Base-by-base conservation (phyloP, 2,888 invertebrate genomes). In the Drosophila bunnanda region DNA sequence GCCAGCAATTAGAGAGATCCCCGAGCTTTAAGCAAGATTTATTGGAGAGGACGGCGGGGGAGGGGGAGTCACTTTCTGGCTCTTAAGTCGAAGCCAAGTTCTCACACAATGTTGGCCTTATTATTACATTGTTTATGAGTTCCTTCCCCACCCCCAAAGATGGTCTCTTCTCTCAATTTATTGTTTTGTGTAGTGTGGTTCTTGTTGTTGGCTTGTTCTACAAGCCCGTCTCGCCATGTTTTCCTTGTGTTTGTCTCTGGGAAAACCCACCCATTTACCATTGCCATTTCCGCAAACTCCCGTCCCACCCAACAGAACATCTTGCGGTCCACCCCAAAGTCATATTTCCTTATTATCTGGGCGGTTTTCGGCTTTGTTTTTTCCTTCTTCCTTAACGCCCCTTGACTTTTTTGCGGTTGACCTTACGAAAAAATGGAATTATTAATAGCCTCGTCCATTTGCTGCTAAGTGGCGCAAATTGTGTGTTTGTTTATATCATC, bases 401-500 rank as follows among this genome's bases (percentile, higher is more conserved):
- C 44, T 48, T 67, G 54, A 46, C 68, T 80, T 80, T 82, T 78
- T 87, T 80, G 88, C 43, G 88, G 88, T 68, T 73, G 79, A 70
- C 80, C 82, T 77, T 64, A 71, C 73, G 65, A 71, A 60, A 69
- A 67, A 70, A 75, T 53, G 77, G 78, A 79, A 86, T 88, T 86
- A 86, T 86, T 86, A 86, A 86, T 86, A 82, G 85, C 86, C 86
- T 78, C 77, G 80, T 88, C 89, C 89, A 86, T 86, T 86, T 89
- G 86, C 85, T 77, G 89, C 85, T 86, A 86, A 86, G 89, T 86
- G 85, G 86, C 85, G 80, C 89, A 86, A 89, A 89, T 89, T 86
- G 88, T 89, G 89, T 86, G 88, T 86, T 86, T 89, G 89, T 85
- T 89, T 89, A 87, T 87, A 89, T 87, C 89, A 83, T 89, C 87